These are phyloP conservation scores for Thumatha senex DNA, from an alignment of 2,888 invertebrate genomes.

Conservation along the genomic window DNA sequence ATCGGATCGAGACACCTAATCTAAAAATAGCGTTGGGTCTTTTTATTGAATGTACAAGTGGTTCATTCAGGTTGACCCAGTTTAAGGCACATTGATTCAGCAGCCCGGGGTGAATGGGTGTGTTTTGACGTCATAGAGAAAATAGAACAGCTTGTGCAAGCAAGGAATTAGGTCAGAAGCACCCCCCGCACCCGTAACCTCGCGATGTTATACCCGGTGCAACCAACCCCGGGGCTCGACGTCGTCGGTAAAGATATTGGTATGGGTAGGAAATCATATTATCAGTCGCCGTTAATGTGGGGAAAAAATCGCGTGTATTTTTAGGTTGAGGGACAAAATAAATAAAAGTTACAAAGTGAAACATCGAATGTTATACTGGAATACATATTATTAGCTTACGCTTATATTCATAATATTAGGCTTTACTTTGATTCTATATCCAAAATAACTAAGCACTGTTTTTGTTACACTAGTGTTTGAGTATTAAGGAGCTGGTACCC, in stretches of 20 bases:
- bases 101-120: constrained; percentile 70
- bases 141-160: constrained; percentile 74
- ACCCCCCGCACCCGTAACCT: constrained; percentile 50
- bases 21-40: constrained; percentile 70
- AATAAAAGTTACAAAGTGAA: constrained; percentile 35
- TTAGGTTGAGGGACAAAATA: constrained; percentile 44
- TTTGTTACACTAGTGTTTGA: too few species aligned
- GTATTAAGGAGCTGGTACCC: too few species aligned
- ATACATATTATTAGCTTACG: constrained; percentile 1
- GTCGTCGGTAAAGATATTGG: constrained; percentile 32
- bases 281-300: constrained; percentile 33
- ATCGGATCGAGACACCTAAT: constrained; percentile 50
- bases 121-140: constrained; percentile 75
- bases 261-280: constrained; percentile 41
- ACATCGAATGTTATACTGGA: constrained; percentile 24
- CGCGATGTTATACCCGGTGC: constrained; percentile 37
- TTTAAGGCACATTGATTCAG: constrained; percentile 75
- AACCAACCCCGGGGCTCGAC: constrained; percentile 24
- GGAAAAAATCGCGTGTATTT: constrained; percentile 41
- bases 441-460: neutral
- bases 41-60: constrained; percentile 65
- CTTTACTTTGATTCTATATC: neutral
- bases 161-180: constrained; percentile 63
- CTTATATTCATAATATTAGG: neutral
- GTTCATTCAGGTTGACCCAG: constrained; percentile 76